Base-by-base conservation (phyloP, 2,888 invertebrate genomes). In the Hypomecis punctinalis region DNA sequence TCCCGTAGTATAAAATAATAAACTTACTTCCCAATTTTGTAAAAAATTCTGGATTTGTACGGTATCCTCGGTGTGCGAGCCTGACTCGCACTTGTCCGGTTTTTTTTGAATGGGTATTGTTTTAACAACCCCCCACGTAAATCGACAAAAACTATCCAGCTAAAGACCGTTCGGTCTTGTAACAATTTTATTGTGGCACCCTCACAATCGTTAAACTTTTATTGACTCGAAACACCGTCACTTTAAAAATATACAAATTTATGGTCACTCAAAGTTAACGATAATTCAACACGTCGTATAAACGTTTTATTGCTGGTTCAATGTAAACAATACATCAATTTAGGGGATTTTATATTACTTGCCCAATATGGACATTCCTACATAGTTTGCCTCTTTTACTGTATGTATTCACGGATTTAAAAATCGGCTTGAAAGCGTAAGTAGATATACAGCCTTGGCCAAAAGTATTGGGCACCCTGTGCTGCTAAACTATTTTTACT, bases 231-330 rank as follows among this genome's bases (percentile, higher is more conserved):
- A 91, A 91, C 89, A 86, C 86, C 86, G 86, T 83, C 87, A 90
- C 91, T 91, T 91, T 90, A 89, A 92, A 91, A 93, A 91, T 90
- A 90, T 84, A 91, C 90, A 91, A 91, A 91, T 93, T 91, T 92
- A 92, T 85, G 90, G 90, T 91, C 91, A 91, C 90, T 91, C 91
- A 88, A 86, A 89, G 88, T 86, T 81, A 88, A 86, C 89, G 90
- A 91, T 92, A 90, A 92, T 90, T 91, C 90, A 90, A 91, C 92
- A 93, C 91, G 84, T 93, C 91, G 91, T 93, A 88, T 91, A 89
- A 84, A 88, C 90, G 57, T 92, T 73, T 93, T 92, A 92, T 91
- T 90, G 84, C 85, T 76, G 83, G 83, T 75, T 73, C 80, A 87
- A 87, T 89, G 87, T 90, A 90, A 90, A 90, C 89, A 91, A 91